Conservation (phyloP, 2,113 vertebrate genomes). For the Butastur rufipennis region DNA sequence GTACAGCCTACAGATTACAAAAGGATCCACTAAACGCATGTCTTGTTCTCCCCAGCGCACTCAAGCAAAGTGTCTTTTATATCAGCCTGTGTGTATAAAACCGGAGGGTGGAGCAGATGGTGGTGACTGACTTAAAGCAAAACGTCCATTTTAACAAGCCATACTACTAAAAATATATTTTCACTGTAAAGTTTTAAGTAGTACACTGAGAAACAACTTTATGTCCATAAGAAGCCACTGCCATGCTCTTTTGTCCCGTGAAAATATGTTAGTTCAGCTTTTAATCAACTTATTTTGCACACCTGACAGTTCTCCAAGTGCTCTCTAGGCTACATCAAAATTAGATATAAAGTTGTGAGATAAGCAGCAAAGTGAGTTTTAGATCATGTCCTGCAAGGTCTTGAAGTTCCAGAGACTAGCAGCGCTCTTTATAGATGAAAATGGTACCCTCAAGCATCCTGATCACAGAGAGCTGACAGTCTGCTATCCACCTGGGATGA, state of each 20-base stretch:
- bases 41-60: neutral
- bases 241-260: neutral
- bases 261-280: neutral
- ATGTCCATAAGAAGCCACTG: neutral
- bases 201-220: neutral
- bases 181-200: neutral
- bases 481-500: neutral
- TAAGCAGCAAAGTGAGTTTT: neutral
- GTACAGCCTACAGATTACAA: neutral
- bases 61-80: neutral
- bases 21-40: neutral
- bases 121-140: neutral
- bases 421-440: neutral
- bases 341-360: neutral
- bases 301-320: accelerated
- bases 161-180: neutral
- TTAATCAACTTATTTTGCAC: neutral
- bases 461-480: neutral
- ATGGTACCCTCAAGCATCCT: neutral
- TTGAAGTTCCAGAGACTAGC: neutral
- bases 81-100: neutral
- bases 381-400: neutral
- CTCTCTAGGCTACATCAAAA: neutral
- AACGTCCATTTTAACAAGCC: neutral
- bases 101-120: neutral